Conservation (phyloP, 53 echinoderm and acorn worm genomes). For the Astropecten irregularis region DNA sequence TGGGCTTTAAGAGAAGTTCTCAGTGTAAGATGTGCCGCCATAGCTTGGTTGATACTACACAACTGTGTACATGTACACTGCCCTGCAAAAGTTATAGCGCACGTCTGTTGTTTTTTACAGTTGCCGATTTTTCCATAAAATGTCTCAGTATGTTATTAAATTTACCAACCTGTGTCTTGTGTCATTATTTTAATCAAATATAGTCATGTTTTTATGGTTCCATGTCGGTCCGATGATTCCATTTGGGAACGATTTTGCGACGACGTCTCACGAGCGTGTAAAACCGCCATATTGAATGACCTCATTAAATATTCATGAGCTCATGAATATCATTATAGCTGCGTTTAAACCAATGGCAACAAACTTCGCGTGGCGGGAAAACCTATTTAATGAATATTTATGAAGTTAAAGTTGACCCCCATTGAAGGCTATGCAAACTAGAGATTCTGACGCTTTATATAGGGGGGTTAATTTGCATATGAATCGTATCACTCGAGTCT, state of each 20-base stretch:
- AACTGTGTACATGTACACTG: too few relatives aligned
- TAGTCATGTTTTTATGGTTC: background rate
- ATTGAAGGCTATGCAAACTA: background rate
- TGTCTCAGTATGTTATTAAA: too few relatives aligned
- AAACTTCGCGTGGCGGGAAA: constrained; percentile 22
- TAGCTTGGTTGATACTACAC: too few relatives aligned
- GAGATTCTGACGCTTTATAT: too few relatives aligned
- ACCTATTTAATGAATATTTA: constrained; percentile 12
- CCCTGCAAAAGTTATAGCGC: too few relatives aligned
- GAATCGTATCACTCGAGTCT: background rate
- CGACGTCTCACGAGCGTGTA: background rate
- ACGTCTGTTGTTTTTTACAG: too few relatives aligned
- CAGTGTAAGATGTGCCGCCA: too few relatives aligned
- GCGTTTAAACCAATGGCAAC: constrained; percentile 9
- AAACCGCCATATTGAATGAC: constrained; percentile 24
- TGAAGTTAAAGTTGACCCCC: background rate
- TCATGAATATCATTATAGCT: constrained; percentile 18
- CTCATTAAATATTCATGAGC: constrained; percentile 30
- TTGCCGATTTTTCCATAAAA: too few relatives aligned
- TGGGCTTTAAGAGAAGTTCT: too few relatives aligned
- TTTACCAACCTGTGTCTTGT: constrained; percentile 14
- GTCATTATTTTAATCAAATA: constrained; percentile 19
- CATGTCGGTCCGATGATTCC: background rate
- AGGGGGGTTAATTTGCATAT: too few relatives aligned
- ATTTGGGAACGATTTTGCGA: background rate